Percentiles rank a stretch among this genome's conserved stretches.
These are phyloP conservation scores for Orchestia grillus DNA, from an alignment of 1,140 invertebrate genomes.

Conservation along the genomic window DNA sequence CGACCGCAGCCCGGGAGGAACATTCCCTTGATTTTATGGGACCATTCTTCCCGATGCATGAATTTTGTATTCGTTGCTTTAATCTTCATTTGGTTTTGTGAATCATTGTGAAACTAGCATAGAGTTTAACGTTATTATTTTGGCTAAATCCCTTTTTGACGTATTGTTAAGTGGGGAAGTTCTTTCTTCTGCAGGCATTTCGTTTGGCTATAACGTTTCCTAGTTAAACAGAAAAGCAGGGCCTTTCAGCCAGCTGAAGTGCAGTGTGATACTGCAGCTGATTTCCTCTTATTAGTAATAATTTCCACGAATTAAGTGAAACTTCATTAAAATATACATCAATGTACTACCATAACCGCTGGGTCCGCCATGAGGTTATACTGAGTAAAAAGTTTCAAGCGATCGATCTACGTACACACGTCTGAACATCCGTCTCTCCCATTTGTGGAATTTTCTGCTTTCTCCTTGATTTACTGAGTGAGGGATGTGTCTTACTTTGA, in stretches of 20 bases:
- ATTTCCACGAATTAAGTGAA: no score
- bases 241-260: no score
- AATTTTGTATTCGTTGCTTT: background rate
- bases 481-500: no score
- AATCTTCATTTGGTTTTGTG: background rate
- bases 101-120: background rate
- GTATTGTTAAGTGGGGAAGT: no score
- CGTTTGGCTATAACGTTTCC: no score
- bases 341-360: background rate
- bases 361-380: background rate
- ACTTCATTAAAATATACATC: background rate
- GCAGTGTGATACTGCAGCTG: no score
- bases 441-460: background rate
- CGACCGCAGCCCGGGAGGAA: background rate
- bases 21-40: background rate
- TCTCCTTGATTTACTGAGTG: background rate
- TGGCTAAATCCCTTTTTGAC: no score
- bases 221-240: no score
- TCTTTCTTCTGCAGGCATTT: no score
- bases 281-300: no score
- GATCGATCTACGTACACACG: no score
- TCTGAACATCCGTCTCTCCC: background rate
- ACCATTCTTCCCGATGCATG: background rate
- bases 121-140: no score
- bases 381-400: background rate